Conservation (phyloP, 2,888 invertebrate species). For the Ephialtes manifestator region DNA sequence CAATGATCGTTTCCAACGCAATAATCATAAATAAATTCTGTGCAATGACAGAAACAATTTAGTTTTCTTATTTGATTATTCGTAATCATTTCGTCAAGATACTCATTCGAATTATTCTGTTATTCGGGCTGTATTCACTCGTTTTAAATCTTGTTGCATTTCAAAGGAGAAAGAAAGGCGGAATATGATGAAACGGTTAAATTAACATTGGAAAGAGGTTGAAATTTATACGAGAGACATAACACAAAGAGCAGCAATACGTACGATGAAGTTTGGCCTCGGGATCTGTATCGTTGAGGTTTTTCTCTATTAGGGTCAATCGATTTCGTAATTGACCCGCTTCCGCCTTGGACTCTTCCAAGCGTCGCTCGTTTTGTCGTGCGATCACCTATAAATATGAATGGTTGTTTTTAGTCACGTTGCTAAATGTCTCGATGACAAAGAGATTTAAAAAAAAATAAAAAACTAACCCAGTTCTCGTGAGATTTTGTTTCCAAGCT, state of each 20-base stretch:
- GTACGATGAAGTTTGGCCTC: slow-evolving; percentile 87
- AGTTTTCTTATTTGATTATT: no score
- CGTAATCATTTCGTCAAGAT: neutral
- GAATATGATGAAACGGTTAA: neutral
- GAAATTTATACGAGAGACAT: neutral
- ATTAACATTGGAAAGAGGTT: slow-evolving; percentile 4
- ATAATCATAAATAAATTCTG: no score
- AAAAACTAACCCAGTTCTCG: slow-evolving; percentile 90
- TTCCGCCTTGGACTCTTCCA: slow-evolving; percentile 93
- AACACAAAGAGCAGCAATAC: slow-evolving; percentile 73
- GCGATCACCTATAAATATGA: slow-evolving; percentile 88
- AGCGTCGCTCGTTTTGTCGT: slow-evolving; percentile 92
- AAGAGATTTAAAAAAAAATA: slow-evolving; percentile 45
- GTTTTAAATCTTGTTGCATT: neutral
- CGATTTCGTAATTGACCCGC: slow-evolving; percentile 89
- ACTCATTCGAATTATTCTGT: neutral
- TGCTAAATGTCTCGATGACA: slow-evolving; percentile 3
- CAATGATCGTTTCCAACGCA: no score
- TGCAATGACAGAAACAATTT: no score
- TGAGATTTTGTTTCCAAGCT: slow-evolving; percentile 94
- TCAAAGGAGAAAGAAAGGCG: neutral
- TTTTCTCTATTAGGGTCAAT: slow-evolving; percentile 88
- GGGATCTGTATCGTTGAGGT: slow-evolving; percentile 85
- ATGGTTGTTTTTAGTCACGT: slow-evolving; percentile 27
- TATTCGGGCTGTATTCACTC: neutral